These are phyloP conservation scores for Drosophila trichaetosa DNA, from an alignment of 2,888 invertebrate genomes.

Conservation along the genomic window DNA sequence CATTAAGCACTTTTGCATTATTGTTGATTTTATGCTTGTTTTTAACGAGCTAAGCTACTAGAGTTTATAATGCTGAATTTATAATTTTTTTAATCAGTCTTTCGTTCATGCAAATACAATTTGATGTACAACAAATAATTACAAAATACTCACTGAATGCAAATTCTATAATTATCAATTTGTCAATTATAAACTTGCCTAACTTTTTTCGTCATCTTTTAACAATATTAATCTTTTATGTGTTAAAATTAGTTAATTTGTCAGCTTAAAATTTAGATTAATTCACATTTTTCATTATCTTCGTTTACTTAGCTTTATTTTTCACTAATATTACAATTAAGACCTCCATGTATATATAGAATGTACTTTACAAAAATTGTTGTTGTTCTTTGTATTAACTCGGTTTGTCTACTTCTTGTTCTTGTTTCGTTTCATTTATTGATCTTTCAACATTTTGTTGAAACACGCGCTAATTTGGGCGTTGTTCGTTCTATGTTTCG, in stretches of 20 bases:
- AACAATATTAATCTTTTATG: neutral
- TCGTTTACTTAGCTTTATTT: neutral
- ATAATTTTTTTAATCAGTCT: neutral
- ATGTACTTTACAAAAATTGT: constrained; percentile 32
- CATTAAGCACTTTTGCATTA: constrained; percentile 6
- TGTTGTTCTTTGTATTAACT: constrained; percentile 68
- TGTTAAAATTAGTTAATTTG: neutral
- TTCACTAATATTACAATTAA: too few relatives aligned
- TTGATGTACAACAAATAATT: neutral
- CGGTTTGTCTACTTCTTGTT: constrained; percentile 61
- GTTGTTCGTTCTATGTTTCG: constrained; percentile 69
- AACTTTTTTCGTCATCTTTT: neutral
- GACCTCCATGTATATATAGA: constrained; percentile 6
- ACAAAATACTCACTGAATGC: neutral
- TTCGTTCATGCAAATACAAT: neutral
- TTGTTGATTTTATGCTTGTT: constrained; percentile 7
- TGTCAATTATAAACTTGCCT: neutral
- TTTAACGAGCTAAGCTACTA: constrained; percentile 7
- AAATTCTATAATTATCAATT: neutral
- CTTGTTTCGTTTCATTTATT: constrained; percentile 75
- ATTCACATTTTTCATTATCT: neutral
- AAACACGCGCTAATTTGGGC: constrained; percentile 43
- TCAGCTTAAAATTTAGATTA: neutral
- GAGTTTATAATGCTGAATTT: constrained; percentile 13
- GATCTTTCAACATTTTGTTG: constrained; percentile 50